Percentiles rank a stretch among this genome's conserved stretches.
Evolutionary conservation across 2,888 invertebrate genomes (phyloP).

Genomic region (Lagria hirta): DNA sequence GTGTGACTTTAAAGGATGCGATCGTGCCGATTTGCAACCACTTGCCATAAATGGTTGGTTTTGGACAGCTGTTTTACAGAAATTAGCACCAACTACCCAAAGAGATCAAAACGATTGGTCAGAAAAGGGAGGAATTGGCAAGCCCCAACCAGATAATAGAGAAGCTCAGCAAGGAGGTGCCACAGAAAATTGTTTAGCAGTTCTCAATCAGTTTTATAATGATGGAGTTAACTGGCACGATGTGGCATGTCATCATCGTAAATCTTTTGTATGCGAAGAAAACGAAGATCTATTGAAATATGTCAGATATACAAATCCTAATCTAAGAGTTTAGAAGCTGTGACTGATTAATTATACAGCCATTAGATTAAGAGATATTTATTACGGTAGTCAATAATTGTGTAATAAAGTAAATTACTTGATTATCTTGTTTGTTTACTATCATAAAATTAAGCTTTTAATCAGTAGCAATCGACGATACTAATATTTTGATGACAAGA

Average conservation of each 20-base stretch:
- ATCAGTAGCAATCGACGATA: no score
- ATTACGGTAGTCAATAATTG: no score
- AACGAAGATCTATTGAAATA: conserved; percentile 84
- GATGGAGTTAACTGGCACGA: conserved; percentile 91
- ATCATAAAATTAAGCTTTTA: no score
- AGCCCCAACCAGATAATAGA: conserved; percentile 84
- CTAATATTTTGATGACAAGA: no score
- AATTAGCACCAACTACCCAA: conserved; percentile 79
- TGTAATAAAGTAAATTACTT: no score
- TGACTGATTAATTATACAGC: conserved; percentile 34
- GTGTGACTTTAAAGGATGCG: conserved; percentile 89
- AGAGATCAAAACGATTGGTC: conserved; percentile 88
- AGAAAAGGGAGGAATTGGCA: conserved; percentile 79
- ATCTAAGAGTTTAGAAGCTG: conserved; percentile 64
- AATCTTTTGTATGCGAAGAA: conserved; percentile 87
- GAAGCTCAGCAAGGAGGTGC: conserved; percentile 82
- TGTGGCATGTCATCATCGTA: conserved; percentile 87
- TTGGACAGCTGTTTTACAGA: conserved; percentile 86
- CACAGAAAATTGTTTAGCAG: conserved; percentile 81
- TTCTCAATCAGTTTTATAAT: conserved; percentile 87
- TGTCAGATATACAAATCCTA: conserved; percentile 69
- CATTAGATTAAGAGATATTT: conserved; percentile 1
- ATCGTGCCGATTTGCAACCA: conserved; percentile 81
- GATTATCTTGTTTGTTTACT: no score
- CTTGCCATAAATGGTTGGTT: conserved; percentile 85